Conservation (phyloP, 2,113 vertebrate genomes). For the Edolisoma coerulescens region DNA sequence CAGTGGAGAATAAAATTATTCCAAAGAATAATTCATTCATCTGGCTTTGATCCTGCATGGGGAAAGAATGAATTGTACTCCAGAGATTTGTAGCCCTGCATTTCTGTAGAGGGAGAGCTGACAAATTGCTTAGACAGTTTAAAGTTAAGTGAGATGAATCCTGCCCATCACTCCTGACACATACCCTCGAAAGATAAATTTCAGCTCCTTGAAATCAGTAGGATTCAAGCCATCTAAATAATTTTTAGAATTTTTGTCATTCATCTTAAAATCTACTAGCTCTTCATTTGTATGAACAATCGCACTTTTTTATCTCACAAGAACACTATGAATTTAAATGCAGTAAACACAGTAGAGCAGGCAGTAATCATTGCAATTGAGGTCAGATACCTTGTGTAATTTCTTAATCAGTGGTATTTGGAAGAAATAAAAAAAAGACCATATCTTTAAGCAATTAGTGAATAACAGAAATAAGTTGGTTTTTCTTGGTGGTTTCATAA, state of each 20-base stretch:
- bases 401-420: neutral
- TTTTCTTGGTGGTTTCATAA: neutral
- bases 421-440: neutral
- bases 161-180: conserved; percentile 41
- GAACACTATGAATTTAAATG: neutral
- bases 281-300: conserved; percentile 6
- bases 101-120: conserved; percentile 5
- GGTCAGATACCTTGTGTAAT: neutral
- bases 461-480: neutral
- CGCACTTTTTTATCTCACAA: neutral
- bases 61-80: conserved; percentile 5
- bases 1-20: conserved; percentile 10
- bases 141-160: conserved; percentile 54
- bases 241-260: conserved; percentile 21
- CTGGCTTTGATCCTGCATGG: conserved; percentile 8
- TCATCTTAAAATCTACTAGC: neutral
- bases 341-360: neutral
- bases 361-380: neutral
- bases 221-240: conserved; percentile 17
- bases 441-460: neutral
- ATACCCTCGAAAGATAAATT: neutral
- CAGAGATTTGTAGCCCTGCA: neutral
- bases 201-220: conserved; percentile 22
- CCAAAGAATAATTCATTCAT: conserved; percentile 33
- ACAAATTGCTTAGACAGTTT: conserved; percentile 54